Evolutionary conservation across 2,888 invertebrate genomes (phyloP), one percentile per base, ranked within the genome.

Genomic region (Arctia plantaginis): DNA sequence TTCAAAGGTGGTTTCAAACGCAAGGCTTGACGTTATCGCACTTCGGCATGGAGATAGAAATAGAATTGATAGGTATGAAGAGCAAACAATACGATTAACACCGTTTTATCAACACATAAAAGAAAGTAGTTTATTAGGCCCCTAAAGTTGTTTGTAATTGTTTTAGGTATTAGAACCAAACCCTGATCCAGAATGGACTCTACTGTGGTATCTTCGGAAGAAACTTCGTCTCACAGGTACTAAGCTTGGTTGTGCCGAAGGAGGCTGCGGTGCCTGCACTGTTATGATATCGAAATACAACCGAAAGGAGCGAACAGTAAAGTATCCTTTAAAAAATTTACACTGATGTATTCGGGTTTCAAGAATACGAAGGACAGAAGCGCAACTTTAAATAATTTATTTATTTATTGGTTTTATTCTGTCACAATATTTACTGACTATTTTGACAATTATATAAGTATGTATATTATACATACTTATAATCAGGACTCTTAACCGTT

Each of bases 221-320:
- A 98, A 98, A 90, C 97, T 98, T 73, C 96, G 96, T 20, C 94
- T 99, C 76, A 98, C 97, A 69, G 99, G 99, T 23, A 99, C 99
- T 35, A 99, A 99, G 94, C 92, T 99, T 69, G 99, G 98, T 6
- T 99, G 99, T 88, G 99, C 98, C 0, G 99, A 99, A 95, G 99
- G 99, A 67, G 99, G 99, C n/a, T 99, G 99, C 89, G 99, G 99
- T 0, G 99, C 99, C 0, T 99, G 99, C 89, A 99, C 99, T 0
- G 99, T 99, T 27, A 99, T 99, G 98, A 95, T 99, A 35, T 99
- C 99, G 55, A 97, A 97, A 90, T 97, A 97, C 86, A 97, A 98
- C 87, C 96, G 97, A 3, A 89, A 87, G 55, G 96, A 94, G n/a
- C 96, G 96, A 69, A 92, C 88, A 89, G 79, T 93, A 10, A 76